Evolutionary conservation across 2,888 invertebrate species (phyloP), one percentile per base, ranked within the genome.

Genomic region (Charanyca ferruginea): DNA sequence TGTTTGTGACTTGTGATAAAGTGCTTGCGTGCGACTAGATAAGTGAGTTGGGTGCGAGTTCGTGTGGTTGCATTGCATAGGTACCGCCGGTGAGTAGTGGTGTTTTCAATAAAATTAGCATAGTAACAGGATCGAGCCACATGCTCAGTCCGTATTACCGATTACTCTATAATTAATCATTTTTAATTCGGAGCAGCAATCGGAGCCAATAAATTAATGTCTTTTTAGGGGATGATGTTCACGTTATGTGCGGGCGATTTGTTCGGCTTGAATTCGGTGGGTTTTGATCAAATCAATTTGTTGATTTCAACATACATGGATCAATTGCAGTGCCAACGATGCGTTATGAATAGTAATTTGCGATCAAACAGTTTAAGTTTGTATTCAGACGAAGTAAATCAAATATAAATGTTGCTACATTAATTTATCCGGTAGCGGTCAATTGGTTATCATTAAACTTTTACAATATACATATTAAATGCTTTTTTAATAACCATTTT

Each of bases 1-100:
- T 72, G 83, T 84, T 83, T 85, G 94, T 92, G 93, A 93, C 91
- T 92, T 89, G 93, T 94, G 94, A 87, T 89, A 84, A 83, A 88
- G 91, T 90, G 88, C 71, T 83, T 85, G 66, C 79, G 71, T 76
- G 76, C 69, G 68, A 76, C 79, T 76, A 64, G 64, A 61, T 77
- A 84, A 89, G 90, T 90, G 89, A 88, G 88, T 87, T 89, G 76
- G 85, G 83, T 77, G 79, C 89, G 88, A 89, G 89, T 89, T 87
- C 81, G 84, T 80, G 86, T 84, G 75, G 86, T 86, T 83, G 77
- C 84, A 77, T 77, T 88, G 88, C 89, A 85, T 87, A 85, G 81
- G 82, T 76, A 84, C 85, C 85, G 85, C 87, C 89, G 92, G 93
- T 94, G 92, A 93, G 93, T 83, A 74, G 42, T 69, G 67, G 79